A percentile compares a stretch with the other conserved stretches of the same genome.
phyloP scores from a whole-genome alignment of 2,113 vertebrate species.

The Gambusia affinis region DNA sequence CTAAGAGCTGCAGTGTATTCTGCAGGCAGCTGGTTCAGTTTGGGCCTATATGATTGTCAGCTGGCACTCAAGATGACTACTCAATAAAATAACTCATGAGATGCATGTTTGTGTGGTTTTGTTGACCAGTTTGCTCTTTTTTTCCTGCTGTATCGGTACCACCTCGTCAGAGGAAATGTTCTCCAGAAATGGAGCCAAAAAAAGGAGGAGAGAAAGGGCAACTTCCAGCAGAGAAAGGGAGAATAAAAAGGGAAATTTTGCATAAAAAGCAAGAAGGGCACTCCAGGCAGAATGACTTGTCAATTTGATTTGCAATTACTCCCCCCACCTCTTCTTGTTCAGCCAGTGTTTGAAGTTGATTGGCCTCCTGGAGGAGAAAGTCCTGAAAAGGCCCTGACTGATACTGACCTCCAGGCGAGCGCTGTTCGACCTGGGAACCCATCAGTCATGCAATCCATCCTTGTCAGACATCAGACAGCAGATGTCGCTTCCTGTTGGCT shows the following conservation, averaged over 20 bases:
- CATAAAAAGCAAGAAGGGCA: slow-evolving; percentile 16
- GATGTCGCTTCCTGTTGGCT: slow-evolving; percentile 75
- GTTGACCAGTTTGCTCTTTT: slow-evolving; percentile 8
- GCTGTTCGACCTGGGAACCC: slow-evolving; percentile 49
- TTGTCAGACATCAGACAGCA: slow-evolving; percentile 74
- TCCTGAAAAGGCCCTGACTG: slow-evolving; percentile 52
- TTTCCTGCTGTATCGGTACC: slow-evolving; percentile 7
- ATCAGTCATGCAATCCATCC: slow-evolving; percentile 78
- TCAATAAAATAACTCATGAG: slow-evolving; percentile 21
- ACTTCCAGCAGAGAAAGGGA: neutral
- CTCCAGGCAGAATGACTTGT: slow-evolving; percentile 24
- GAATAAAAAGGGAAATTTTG: neutral
- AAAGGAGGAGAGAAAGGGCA: neutral
- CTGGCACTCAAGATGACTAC: slow-evolving; percentile 32
- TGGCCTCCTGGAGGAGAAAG: slow-evolving; percentile 64
- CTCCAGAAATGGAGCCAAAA: slow-evolving; percentile 32
- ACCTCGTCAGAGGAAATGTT: slow-evolving; percentile 21
- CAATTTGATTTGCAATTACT: slow-evolving; percentile 69
- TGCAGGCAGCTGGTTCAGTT: slow-evolving; percentile 55
- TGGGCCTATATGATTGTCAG: slow-evolving; percentile 37
- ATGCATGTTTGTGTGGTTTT: slow-evolving; percentile 21
- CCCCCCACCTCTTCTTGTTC: slow-evolving; percentile 35
- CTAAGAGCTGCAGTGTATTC: slow-evolving; percentile 32
- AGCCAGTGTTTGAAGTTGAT: slow-evolving; percentile 69
- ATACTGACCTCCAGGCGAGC: slow-evolving; percentile 47